These are phyloP conservation scores for Neoascia interrupta DNA, from an alignment of 2,888 invertebrate species.

Conservation along the genomic window DNA sequence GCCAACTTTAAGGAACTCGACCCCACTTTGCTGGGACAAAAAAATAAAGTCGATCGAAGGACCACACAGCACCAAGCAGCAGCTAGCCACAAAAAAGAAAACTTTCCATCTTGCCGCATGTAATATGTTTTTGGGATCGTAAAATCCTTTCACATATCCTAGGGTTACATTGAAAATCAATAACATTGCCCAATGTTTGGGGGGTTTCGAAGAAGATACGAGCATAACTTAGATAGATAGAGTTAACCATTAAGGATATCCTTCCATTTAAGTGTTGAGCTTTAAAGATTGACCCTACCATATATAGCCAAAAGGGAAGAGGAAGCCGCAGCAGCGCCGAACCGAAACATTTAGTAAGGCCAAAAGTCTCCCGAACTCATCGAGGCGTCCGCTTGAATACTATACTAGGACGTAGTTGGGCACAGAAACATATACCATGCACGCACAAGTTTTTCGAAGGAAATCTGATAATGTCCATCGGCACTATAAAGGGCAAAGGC, in stretches of 20 bases:
- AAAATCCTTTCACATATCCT: constrained; percentile 43
- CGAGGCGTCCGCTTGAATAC: constrained; percentile 27
- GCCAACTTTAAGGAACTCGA: constrained; percentile 17
- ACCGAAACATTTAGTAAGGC: constrained; percentile 26
- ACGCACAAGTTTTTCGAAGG: constrained; percentile 40
- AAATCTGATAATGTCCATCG: constrained; percentile 57
- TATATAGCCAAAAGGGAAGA: background rate
- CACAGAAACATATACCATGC: background rate
- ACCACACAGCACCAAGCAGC: constrained; percentile 3
- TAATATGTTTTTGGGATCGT: constrained; percentile 49
- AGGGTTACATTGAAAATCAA: constrained; percentile 54
- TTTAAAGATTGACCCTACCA: constrained; percentile 62
- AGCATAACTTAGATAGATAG: constrained; percentile 36
- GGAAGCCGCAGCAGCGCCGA: constrained; percentile 24
- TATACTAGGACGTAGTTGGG: background rate
- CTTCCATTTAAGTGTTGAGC: constrained; percentile 63
- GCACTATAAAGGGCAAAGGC: constrained; percentile 2
- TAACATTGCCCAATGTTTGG: constrained; percentile 36
- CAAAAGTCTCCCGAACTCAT: constrained; percentile 22
- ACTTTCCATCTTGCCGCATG: constrained; percentile 29
- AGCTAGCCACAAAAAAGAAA: background rate
- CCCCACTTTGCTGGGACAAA: background rate
- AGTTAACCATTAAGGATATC: constrained; percentile 62
- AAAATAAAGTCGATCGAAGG: background rate
- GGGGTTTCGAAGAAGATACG: no score